Conservation (phyloP, 2,797 vertebrate species). For the Tapirus indicus region DNA sequence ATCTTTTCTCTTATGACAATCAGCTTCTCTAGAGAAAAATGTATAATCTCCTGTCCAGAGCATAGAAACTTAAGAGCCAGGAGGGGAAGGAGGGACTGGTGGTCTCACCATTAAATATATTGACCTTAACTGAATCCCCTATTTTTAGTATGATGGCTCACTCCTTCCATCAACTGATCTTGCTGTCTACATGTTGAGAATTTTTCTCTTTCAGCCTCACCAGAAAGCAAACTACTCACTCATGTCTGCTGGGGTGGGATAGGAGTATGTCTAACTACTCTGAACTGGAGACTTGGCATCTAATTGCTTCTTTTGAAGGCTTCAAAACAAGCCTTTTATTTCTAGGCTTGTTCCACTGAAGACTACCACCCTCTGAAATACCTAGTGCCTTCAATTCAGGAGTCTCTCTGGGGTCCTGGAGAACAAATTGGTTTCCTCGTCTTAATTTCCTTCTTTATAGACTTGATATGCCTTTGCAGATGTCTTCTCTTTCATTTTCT, state of each 20-base stretch:
- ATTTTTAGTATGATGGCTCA: not conserved
- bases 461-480: not conserved
- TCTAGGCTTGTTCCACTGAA: not conserved
- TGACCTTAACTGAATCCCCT: not conserved
- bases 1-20: not conserved
- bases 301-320: not conserved
- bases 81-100: not conserved
- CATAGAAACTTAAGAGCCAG: not conserved
- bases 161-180: not conserved
- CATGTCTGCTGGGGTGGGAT: not conserved
- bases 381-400: not conserved
- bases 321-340: not conserved
- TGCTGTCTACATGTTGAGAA: not conserved
- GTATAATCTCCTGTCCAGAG: not conserved
- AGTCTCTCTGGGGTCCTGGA: not conserved
- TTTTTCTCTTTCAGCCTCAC: not conserved
- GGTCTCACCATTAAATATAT: not conserved
- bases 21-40: not conserved
- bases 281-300: not conserved
- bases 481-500: not conserved
- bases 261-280: not conserved
- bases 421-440: not conserved
- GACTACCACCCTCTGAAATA: not conserved
- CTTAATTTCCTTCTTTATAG: not conserved
- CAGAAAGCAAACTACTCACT: not conserved